Conservation (phyloP, 2,113 vertebrate genomes). For the Danio rerio region GRCz12tu NC_133184.1:55010501-55011000, state of each 20-base stretch:
- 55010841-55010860: too few species aligned
- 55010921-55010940: background rate
- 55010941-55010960: too few species aligned
- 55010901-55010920: background rate
- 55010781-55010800: background rate
- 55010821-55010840: too few species aligned
- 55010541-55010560: conserved; percentile 69
- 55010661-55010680: conserved; percentile 8
- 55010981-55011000: too few species aligned
- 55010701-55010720: too few species aligned
- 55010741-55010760: too few species aligned
- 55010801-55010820: too few species aligned
- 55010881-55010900: background rate
- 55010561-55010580: conserved; percentile 78
- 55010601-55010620: conserved; percentile 30
- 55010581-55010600: conserved; percentile 43
- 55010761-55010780: background rate
- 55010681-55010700: background rate
- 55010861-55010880: background rate
- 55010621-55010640: conserved; percentile 19
- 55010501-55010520: conserved; percentile 65
- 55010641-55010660: background rate
- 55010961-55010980: too few species aligned
- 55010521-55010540: conserved; percentile 76
- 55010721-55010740: too few species aligned